A percentile compares a stretch with the other conserved stretches of the same genome.
Conservation (phyloP, 2,888 invertebrate genomes). For the Cordilura impudica region DNA sequence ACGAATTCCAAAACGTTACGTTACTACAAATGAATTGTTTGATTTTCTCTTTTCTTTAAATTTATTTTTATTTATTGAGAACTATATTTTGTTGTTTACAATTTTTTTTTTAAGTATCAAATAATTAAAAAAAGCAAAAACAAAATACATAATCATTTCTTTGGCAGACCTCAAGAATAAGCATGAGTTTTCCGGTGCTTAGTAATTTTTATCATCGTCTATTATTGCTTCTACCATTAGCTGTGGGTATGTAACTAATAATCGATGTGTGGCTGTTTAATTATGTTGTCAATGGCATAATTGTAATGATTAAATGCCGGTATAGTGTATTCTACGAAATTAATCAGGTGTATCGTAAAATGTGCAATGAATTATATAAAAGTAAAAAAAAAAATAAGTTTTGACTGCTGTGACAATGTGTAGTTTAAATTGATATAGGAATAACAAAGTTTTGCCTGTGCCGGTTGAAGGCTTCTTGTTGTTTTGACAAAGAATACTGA, state of each 20-base stretch:
- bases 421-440: no score
- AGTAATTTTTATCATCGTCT: constrained; percentile 55
- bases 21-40: constrained; percentile 19
- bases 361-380: constrained; percentile 20
- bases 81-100: neutral
- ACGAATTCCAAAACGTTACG: neutral
- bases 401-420: neutral
- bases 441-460: no score
- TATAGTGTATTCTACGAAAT: constrained; percentile 32
- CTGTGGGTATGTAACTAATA: constrained; percentile 60
- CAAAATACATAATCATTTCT: constrained; percentile 15
- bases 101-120: neutral
- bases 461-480: no score
- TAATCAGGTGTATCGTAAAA: constrained; percentile 49
- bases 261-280: neutral
- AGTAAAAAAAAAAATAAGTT: neutral
- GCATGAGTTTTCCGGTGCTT: constrained; percentile 60
- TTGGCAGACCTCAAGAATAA: constrained; percentile 18
- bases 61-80: neutral
- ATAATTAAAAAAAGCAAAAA: neutral
- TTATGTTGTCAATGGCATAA: neutral
- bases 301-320: neutral
- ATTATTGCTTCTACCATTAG: constrained; percentile 58
- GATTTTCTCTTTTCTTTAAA: no score
- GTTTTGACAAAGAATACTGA: no score